These are phyloP conservation scores for Hydropotes inermis DNA, from an alignment of 2,113 vertebrate species.

Conservation along the genomic window DNA sequence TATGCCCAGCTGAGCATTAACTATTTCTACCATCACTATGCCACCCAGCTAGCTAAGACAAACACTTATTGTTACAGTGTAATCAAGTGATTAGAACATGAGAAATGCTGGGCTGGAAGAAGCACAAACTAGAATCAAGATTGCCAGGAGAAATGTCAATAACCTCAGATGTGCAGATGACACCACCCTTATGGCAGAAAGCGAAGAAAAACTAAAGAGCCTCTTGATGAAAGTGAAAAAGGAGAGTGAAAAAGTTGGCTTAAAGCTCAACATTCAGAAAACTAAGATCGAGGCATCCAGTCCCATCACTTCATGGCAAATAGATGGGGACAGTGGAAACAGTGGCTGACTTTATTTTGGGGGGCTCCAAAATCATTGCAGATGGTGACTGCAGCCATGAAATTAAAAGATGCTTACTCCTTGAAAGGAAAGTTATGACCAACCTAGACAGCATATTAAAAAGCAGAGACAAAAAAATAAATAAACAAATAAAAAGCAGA, in stretches of 20 bases:
- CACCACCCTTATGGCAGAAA: not conserved
- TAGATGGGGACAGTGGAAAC: not conserved
- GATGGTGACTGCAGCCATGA: not conserved
- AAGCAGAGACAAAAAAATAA: not conserved
- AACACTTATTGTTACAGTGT: fast-evolving
- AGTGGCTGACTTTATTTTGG: not conserved
- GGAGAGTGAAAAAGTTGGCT: not conserved
- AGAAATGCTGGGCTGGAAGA: not conserved
- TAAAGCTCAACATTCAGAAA: not conserved
- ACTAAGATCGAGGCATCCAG: fast-evolving
- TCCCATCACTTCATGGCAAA: not conserved
- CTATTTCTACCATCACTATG: not conserved
- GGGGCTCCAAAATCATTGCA: not conserved
- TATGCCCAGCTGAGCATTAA: fast-evolving
- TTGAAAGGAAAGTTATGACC: not conserved
- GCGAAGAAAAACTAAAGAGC: not conserved
- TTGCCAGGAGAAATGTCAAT: not conserved
- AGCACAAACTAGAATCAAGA: not conserved
- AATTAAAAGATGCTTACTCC: not conserved
- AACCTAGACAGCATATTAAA: not conserved
- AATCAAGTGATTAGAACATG: fast-evolving
- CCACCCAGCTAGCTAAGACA: not conserved
- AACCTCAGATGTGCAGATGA: not conserved
- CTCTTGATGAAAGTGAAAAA: not conserved
- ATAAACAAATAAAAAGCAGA: not conserved